A percentile compares a stretch with the other conserved stretches of the same genome.
Conservation (phyloP, 2,113 vertebrate genomes). For the Vimba vimba region DNA sequence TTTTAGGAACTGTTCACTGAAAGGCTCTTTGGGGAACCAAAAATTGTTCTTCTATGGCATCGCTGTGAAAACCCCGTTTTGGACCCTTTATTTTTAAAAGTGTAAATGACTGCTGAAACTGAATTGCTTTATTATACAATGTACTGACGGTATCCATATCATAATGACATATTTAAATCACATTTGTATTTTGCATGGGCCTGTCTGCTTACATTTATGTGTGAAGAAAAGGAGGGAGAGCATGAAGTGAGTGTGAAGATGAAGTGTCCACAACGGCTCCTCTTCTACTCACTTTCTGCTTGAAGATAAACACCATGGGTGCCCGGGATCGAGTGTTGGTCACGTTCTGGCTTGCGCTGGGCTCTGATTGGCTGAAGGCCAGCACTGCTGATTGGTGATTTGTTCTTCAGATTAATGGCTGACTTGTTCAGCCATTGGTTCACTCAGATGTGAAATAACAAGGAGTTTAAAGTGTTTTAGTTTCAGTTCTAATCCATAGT, state of each 20-base stretch:
- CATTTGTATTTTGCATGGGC: neutral
- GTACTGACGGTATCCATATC: neutral
- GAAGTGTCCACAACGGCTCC: neutral
- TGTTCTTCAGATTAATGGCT: conserved; percentile 15
- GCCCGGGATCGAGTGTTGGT: conserved; percentile 35
- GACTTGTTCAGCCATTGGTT: neutral
- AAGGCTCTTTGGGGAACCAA: neutral
- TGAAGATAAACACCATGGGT: conserved; percentile 22
- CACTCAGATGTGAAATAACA: neutral
- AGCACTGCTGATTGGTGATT: conserved; percentile 34
- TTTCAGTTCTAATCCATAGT: neutral
- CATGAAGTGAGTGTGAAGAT: neutral
- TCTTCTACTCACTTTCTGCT: conserved; percentile 3
- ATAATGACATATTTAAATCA: neutral
- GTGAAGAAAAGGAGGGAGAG: neutral
- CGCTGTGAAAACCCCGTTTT: neutral
- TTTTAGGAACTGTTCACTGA: too few relatives aligned
- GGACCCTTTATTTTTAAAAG: neutral
- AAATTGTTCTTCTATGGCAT: neutral
- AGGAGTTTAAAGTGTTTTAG: neutral
- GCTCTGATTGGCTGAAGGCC: conserved; percentile 39
- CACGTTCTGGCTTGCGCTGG: neutral
- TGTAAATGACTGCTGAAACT: neutral
- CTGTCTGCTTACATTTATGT: conserved; percentile 3
- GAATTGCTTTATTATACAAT: neutral